Evolutionary conservation across 2,888 invertebrate genomes (phyloP).

Genomic region (Syrista parreyssii): DNA sequence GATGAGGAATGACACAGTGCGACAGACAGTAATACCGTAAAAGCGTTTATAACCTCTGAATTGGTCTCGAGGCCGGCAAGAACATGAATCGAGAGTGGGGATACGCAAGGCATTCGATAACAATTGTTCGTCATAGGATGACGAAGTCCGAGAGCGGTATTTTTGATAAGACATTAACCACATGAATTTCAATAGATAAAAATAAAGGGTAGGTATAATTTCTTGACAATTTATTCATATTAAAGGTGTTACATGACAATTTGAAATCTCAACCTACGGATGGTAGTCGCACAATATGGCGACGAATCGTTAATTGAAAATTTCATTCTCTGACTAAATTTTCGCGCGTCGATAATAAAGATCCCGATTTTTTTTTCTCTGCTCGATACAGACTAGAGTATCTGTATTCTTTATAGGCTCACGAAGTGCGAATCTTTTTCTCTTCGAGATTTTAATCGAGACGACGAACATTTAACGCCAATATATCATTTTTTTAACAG

Average conservation of each 20-base stretch:
- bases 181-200: neutral
- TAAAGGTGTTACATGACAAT: neutral
- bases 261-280: neutral
- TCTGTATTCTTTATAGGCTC: neutral
- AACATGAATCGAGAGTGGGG: neutral
- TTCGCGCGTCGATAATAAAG: neutral
- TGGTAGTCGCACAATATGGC: slow-evolving; percentile 14
- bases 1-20: neutral
- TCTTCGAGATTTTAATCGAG: neutral
- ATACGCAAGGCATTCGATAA: neutral
- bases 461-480: neutral
- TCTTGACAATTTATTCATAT: neutral
- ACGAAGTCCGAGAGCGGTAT: neutral
- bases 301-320: slow-evolving; percentile 13
- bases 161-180: neutral
- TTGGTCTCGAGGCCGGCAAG: neutral
- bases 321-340: neutral
- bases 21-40: neutral
- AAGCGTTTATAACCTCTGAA: neutral
- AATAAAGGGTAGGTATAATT: neutral
- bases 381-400: neutral
- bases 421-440: neutral
- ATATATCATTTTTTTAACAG: neutral
- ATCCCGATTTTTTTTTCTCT: neutral
- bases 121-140: neutral